Conservation (phyloP, 2,888 invertebrate genomes). For the Sminthurides aquaticus region DNA sequence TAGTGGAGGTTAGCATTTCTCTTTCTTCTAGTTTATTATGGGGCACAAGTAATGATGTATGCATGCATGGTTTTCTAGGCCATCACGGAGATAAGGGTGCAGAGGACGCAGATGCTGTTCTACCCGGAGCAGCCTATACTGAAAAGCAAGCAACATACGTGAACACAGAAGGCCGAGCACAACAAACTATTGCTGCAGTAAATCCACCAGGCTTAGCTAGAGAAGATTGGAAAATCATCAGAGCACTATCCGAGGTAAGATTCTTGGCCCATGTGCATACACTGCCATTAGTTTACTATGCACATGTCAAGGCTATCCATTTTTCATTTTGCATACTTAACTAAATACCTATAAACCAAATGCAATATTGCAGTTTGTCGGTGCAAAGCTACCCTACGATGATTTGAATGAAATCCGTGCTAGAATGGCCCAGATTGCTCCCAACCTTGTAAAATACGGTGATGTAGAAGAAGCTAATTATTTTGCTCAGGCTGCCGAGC, state of each 20-base stretch:
- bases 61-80: too few relatives aligned
- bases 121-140: slow-evolving; percentile 96
- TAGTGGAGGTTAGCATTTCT: not conserved
- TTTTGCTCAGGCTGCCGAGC: slow-evolving; percentile 68
- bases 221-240: slow-evolving; percentile 91
- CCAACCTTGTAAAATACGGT: slow-evolving; percentile 79
- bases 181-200: slow-evolving; percentile 79
- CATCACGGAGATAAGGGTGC: slow-evolving; percentile 97
- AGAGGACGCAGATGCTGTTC: slow-evolving; percentile 78
- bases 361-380: slow-evolving; percentile 51
- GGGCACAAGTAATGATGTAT: not conserved
- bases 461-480: slow-evolving; percentile 76
- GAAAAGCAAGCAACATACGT: slow-evolving; percentile 97
- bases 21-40: not conserved
- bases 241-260: slow-evolving; percentile 85
- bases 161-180: slow-evolving; percentile 94
- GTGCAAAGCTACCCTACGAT: slow-evolving; percentile 75
- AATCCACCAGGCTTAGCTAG: slow-evolving; percentile 86
- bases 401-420: slow-evolving; percentile 70
- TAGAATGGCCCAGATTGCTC: slow-evolving; percentile 76
- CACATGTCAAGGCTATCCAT: too few relatives aligned
- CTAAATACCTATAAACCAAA: not conserved
- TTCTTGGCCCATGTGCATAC: not conserved
- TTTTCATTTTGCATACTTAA: not conserved
- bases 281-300: not conserved